phyloP scores from a whole-genome alignment of 1,140 invertebrate genomes.

The Diploscapter pachys region DNA sequence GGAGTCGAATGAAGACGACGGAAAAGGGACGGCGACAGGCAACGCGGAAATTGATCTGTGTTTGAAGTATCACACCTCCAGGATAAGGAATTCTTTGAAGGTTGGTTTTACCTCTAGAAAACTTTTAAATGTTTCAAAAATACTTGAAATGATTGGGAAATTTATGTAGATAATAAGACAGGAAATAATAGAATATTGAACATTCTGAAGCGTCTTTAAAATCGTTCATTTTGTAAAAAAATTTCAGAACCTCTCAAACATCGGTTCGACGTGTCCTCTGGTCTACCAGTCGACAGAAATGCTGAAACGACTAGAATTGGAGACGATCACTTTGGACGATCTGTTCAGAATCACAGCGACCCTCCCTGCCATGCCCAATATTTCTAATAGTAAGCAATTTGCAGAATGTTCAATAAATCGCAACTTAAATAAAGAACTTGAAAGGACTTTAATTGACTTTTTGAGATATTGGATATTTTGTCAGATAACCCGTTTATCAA shows the following conservation, averaged over 20 bases:
- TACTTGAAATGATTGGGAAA: slow-evolving; percentile 11
- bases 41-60: slow-evolving; percentile 33
- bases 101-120: slow-evolving; percentile 7
- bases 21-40: slow-evolving; percentile 24
- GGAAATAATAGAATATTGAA: not conserved
- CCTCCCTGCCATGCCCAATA: slow-evolving; percentile 33
- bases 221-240: slow-evolving; percentile 14
- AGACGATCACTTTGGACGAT: slow-evolving; percentile 37
- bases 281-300: slow-evolving; percentile 37
- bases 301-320: slow-evolving; percentile 35
- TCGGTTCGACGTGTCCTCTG: slow-evolving; percentile 26
- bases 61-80: slow-evolving; percentile 27
- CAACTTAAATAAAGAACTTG: no score
- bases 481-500: no score
- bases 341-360: slow-evolving; percentile 24
- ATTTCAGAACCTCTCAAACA: slow-evolving; percentile 21
- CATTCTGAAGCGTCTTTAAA: slow-evolving; percentile 16
- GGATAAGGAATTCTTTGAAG: slow-evolving; percentile 28
- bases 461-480: no score
- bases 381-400: slow-evolving; percentile 6
- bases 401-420: no score
- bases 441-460: no score
- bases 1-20: slow-evolving; percentile 24
- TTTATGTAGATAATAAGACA: slow-evolving; percentile 14
- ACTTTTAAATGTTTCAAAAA: not conserved